phyloP scores from a whole-genome alignment of 2,113 vertebrate genomes.

The Pagrus major region DNA sequence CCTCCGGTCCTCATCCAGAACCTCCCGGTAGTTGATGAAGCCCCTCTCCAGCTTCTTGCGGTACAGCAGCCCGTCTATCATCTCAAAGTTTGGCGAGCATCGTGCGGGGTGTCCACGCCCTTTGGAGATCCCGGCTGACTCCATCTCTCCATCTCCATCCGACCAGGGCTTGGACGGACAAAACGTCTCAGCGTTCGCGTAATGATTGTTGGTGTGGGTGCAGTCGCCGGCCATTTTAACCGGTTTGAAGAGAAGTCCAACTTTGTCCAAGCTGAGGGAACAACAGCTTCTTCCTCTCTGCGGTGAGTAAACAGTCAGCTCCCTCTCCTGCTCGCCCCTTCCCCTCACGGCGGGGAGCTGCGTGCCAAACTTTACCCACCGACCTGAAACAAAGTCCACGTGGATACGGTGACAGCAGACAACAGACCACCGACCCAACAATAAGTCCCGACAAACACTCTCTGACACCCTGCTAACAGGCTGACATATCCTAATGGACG shows the following conservation, averaged over 20 bases:
- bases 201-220: conserved; percentile 61
- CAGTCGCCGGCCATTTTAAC: conserved; percentile 82
- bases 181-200: conserved; percentile 62
- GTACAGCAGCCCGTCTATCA: conserved; percentile 84
- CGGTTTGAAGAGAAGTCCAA: conserved; percentile 22
- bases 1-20: conserved; percentile 81
- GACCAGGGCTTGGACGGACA: conserved; percentile 60
- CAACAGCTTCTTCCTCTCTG: background rate
- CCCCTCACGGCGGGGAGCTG: background rate
- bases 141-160: conserved; percentile 53
- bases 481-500: background rate
- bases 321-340: background rate
- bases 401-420: conserved; percentile 65
- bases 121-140: conserved; percentile 29
- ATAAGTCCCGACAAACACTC: background rate
- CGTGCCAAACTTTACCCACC: conserved; percentile 52
- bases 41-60: conserved; percentile 86
- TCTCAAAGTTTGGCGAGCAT: conserved; percentile 79
- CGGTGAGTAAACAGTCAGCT: background rate
- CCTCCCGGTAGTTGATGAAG: conserved; percentile 86
- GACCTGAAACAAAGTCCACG: conserved; percentile 66
- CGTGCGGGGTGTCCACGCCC: conserved; percentile 41
- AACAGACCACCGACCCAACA: conserved; percentile 21
- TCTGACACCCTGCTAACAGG: background rate
- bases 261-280: conserved; percentile 2